phyloP scores from a whole-genome alignment of 2,113 vertebrate genomes.

The Chaenocephalus aceratus region DNA sequence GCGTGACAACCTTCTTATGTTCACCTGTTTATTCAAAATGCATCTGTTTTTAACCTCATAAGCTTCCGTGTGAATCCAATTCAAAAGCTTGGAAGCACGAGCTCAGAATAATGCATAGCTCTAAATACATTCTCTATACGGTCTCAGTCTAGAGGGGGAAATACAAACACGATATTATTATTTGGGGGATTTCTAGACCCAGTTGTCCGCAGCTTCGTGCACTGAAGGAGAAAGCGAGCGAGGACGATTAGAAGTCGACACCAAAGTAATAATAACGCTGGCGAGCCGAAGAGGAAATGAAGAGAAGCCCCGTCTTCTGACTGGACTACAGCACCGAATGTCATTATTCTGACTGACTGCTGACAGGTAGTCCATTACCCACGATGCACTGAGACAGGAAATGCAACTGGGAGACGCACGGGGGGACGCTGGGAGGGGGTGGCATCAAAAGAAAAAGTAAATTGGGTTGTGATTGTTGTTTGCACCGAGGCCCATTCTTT shows the following conservation, averaged over 20 bases:
- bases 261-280: slow-evolving; percentile 72
- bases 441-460: slow-evolving; percentile 53
- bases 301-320: slow-evolving; percentile 69
- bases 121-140: slow-evolving; percentile 27
- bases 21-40: too few relatives aligned
- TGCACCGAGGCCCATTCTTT: slow-evolving; percentile 10
- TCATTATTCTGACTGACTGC: slow-evolving; percentile 77
- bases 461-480: slow-evolving; percentile 60
- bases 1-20: too few relatives aligned
- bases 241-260: slow-evolving; percentile 75
- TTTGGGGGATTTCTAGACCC: slow-evolving; percentile 17
- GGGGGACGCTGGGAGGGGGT: slow-evolving; percentile 26
- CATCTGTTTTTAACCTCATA: not conserved
- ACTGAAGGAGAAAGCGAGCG: slow-evolving; percentile 35
- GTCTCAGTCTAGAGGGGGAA: not conserved
- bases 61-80: slow-evolving; percentile 33
- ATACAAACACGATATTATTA: slow-evolving; percentile 36
- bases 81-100: slow-evolving; percentile 14
- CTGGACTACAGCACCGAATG: slow-evolving; percentile 62
- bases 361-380: slow-evolving; percentile 77
- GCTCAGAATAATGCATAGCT: not conserved
- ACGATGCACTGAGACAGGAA: slow-evolving; percentile 67
- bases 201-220: not conserved
- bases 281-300: slow-evolving; percentile 76
- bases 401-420: slow-evolving; percentile 36